Evolutionary conservation across 1,140 invertebrate species (phyloP), one percentile per base, ranked within the genome.

Genomic region (Doryteuthis pealeii): DNA sequence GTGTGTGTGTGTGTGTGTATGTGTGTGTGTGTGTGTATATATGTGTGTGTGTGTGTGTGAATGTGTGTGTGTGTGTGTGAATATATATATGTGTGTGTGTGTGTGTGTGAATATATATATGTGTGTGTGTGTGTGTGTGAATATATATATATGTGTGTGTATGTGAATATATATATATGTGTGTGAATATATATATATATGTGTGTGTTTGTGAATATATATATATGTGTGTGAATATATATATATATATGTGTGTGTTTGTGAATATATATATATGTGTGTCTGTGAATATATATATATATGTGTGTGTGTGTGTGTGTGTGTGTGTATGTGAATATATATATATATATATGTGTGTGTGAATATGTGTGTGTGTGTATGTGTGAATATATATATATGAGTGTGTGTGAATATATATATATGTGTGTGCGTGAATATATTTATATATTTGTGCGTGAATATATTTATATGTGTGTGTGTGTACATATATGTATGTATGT

Each of bases 81-180:
- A 26, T 58, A 58, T n/a, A 26, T 6, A 58, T 58, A 18, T 58
- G 3, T 58, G 26, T 6, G 15, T 58, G 4, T 18, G 54, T 58
- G 54, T 58, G 4, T 58, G 54, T 58, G 54, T 58, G 15, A 5
- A 58, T 58, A 58, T 58, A 58, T 58, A 58, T 58, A 58, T 58
- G 15, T 58, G 15, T 58, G 15, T 58, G 15, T 58, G 15, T 58
- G 15, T 58, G 15, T 58, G 15, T 58, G 15, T 58, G 15, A 5
- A 26, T 58, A 26, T 58, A 26, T 58, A 58, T 58, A 26, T 58
- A 58, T 58, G 15, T 58, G 15, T 58, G 15, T 58, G 10, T 40
- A 40, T 40, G 35, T 40, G 35, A 62, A 15, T 8, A 28, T 28
- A 62, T n/a, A 62, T 28, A 62, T 22, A 62, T 2, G 18, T 28